Base-by-base conservation (phyloP, 2,113 vertebrate species). In the Lycocorax pyrrhopterus region DNA sequence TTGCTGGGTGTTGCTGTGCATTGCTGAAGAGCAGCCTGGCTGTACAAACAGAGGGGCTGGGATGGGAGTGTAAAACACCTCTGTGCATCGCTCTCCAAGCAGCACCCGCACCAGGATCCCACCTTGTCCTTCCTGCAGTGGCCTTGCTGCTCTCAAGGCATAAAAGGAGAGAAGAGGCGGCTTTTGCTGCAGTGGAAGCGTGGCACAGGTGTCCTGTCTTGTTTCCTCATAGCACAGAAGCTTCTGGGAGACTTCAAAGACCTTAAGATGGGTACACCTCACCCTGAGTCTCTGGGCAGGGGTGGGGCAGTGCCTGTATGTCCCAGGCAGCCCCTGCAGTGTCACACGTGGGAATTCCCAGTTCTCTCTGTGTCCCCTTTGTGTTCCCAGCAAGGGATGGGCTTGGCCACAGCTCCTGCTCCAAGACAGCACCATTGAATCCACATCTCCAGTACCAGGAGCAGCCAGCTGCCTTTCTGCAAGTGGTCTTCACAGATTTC, bases 351-450 rank as follows among this genome's bases (percentile, higher is more conserved):
- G 26, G 5, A 23, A 7, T 43, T 46, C 26, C n/a, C 39, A 21
- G 33, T 30, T 29, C n/a, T 27, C 37, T 7, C 37, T 3, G 35
- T 51, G 63, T 18, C 10, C 66, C 16, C 17, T 58, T 27, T 47
- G 20, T 29, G 47, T 18, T 53, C 30, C 60, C 53, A 20, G 0
- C 32, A 41, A 33, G 47, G 47, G 47, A 33, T 12, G 32, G 55
- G 29, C 71, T 62, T 32, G 55, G 44, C 25, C 25, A 5, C 27
- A 64, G 55, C 44, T 76, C 21, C 76, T 43, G 41, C 49, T 51
- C 68, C 4, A 2, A 9, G 53, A 1, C 3, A 11, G 51, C 16
- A 16, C 14, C 1, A 0, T 0, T 30, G 13, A 30, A n/a, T 10
- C 58, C 63, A 2, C 7, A 3, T 1, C 44, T 25, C 10, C 46